phyloP scores from a whole-genome alignment of 2,888 invertebrate species.

The Cheilosia impressa region DNA sequence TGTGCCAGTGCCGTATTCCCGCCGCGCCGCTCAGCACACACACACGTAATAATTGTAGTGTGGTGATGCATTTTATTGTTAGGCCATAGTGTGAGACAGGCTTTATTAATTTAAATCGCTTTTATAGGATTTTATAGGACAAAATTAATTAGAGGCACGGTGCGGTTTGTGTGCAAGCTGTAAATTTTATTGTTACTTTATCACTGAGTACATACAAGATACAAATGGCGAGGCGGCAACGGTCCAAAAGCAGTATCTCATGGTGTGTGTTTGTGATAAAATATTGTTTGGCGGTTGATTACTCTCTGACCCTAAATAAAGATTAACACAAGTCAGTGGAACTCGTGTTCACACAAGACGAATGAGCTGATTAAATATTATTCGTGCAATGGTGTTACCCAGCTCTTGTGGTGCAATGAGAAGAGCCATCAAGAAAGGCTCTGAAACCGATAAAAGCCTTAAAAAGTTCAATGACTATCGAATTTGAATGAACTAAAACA shows the following conservation, averaged over 20 bases:
- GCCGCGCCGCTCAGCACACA: slow-evolving; percentile 20
- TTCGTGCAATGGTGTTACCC: not conserved
- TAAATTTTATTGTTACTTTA: slow-evolving; percentile 57
- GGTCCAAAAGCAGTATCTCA: slow-evolving; percentile 7
- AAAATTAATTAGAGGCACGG: slow-evolving; percentile 70
- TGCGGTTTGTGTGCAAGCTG: slow-evolving; percentile 42
- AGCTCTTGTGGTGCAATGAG: too few species aligned
- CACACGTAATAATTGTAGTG: slow-evolving; percentile 43
- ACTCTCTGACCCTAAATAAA: slow-evolving; percentile 15
- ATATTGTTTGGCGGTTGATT: slow-evolving; percentile 14
- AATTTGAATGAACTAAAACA: too few species aligned
- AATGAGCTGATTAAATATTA: not conserved
- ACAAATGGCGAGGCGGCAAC: slow-evolving; percentile 8
- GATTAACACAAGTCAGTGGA: slow-evolving; percentile 3
- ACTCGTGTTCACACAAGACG: not conserved
- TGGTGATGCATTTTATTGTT: slow-evolving; percentile 73
- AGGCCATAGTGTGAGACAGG: slow-evolving; percentile 64
- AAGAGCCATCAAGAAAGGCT: too few species aligned
- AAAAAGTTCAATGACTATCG: too few species aligned
- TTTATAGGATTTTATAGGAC: slow-evolving; percentile 70
- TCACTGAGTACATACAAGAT: not conserved
- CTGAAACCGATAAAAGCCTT: too few species aligned
- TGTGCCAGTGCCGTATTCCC: slow-evolving; percentile 18
- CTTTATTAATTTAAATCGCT: slow-evolving; percentile 75
- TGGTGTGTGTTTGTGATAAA: not conserved